phyloP scores from a whole-genome alignment of 1,140 invertebrate genomes.

The Orius insidiosus region DNA sequence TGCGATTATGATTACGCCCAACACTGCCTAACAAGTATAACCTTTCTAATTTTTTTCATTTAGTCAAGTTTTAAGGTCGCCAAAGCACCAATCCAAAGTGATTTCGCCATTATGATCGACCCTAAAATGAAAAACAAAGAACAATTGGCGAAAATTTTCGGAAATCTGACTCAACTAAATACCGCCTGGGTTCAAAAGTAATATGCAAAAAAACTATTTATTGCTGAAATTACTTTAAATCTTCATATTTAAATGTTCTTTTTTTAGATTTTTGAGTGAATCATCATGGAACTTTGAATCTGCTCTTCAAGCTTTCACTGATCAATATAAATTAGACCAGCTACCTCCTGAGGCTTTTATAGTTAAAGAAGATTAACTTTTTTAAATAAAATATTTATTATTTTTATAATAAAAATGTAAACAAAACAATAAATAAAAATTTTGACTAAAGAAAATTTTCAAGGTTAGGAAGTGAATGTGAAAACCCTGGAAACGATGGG shows the following conservation, averaged over 20 bases:
- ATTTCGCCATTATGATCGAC: slow-evolving; percentile 7
- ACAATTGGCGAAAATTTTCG: not conserved
- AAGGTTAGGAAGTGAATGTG: too few relatives aligned
- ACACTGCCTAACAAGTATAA: too few relatives aligned
- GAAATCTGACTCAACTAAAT: slow-evolving; percentile 9
- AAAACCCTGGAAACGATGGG: too few relatives aligned
- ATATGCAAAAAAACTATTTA: not conserved
- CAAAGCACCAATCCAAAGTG: not conserved
- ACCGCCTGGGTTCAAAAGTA: slow-evolving; percentile 7
- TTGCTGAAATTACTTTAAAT: not conserved
- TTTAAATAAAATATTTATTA: too few relatives aligned
- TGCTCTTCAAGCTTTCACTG: slow-evolving; percentile 12
- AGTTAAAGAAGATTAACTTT: not conserved
- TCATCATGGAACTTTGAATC: slow-evolving; percentile 11
- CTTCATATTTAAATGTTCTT: not conserved
- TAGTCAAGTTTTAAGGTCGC: too few relatives aligned
- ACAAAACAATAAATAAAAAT: too few relatives aligned
- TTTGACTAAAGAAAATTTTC: too few relatives aligned
- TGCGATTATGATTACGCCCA: too few relatives aligned
- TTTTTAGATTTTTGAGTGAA: slow-evolving; percentile 7
- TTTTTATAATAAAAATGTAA: too few relatives aligned
- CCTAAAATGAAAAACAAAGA: slow-evolving; percentile 7
- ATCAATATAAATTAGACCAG: slow-evolving; percentile 9
- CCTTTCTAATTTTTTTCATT: too few relatives aligned
- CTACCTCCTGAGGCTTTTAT: slow-evolving; percentile 9